Base-by-base conservation (phyloP, 2,888 invertebrate species). In the Glyphotaelius pellucidus region DNA sequence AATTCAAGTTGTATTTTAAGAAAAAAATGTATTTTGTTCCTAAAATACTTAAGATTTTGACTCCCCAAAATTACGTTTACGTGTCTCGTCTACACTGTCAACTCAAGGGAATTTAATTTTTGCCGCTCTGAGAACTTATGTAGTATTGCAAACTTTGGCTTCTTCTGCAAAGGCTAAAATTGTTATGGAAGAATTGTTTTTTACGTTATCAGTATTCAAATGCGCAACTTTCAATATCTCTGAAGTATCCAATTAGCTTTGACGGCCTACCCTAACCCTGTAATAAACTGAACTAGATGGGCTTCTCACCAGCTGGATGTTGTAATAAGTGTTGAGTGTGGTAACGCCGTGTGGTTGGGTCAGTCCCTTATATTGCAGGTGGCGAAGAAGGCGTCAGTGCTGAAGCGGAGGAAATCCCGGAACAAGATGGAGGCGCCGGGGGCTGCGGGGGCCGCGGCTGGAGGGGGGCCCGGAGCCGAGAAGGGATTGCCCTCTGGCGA, bases 341-440 rank as follows among this genome's bases (percentile, higher is more conserved):
- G 93, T 94, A 94, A 93, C 93, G 92, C 92, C 93, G 92, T 92
- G 90, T 93, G 90, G 93, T 93, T 94, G 96, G 96, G 96, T 96
- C 96, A 97, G 97, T 97, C 97, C 96, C 96, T 97, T 95, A 97
- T 97, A 96, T 96, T 97, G 94, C 97, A 97, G 97, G 97, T 97
- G 94, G 97, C 97, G 93, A 97, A 97, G 95, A 97, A 97, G 94
- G 97, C 97, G 93, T 97, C 97, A 94, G 97, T 97, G 93, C 96
- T 97, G 94, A 97, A 97, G 94, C 95, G 98, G 93, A 95, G 97
- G 93, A 97, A 97, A 95, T 97, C 97, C 90, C 95, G 97, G 94
- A 97, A 97, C 94, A 96, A 97, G 94, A 97, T 97, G 97, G 97
- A 97, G 93, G 94, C 96, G 47, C 93, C 94, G 90, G 94, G 95